Conservation (phyloP, 1,140 invertebrate genomes). For the Oreohelix idahoensis region DNA sequence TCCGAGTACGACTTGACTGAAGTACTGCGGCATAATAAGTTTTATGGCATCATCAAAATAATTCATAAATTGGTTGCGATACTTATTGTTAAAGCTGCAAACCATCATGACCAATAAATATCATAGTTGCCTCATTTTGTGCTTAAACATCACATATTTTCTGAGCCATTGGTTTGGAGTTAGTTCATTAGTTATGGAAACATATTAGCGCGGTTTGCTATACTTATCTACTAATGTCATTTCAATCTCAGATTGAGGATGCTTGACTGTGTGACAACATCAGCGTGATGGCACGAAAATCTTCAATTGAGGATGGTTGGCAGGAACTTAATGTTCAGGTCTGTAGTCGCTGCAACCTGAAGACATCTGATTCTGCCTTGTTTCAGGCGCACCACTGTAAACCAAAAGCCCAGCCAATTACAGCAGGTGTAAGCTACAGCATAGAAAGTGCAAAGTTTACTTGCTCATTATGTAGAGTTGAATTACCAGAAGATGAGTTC, state of each 20-base stretch:
- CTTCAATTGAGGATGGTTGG: background rate
- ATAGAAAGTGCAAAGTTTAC: background rate
- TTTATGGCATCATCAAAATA: too few relatives aligned
- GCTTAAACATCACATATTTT: too few relatives aligned
- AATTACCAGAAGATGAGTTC: slow-evolving; percentile 3
- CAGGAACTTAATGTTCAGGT: background rate
- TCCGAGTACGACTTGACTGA: too few relatives aligned
- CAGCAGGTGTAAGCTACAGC: background rate
- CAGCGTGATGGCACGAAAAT: background rate
- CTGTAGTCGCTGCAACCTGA: slow-evolving; percentile 4
- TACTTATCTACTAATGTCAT: background rate
- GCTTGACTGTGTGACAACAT: background rate
- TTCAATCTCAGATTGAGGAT: background rate
- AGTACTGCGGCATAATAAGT: too few relatives aligned
- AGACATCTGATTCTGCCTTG: background rate
- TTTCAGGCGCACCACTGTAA: slow-evolving; percentile 22
- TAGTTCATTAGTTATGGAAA: too few relatives aligned
- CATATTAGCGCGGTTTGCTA: too few relatives aligned
- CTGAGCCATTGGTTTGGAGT: too few relatives aligned
- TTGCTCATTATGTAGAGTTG: slow-evolving; percentile 13
- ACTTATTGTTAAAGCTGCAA: too few relatives aligned
- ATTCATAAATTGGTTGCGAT: too few relatives aligned
- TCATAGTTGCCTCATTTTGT: too few relatives aligned
- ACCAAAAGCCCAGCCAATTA: background rate
- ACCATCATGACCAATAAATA: too few relatives aligned